A percentile compares a stretch with the other conserved stretches of the same genome.
Evolutionary conservation across 2,113 vertebrate species (phyloP).

Genomic region (Syngnathoides biaculeatus): DNA sequence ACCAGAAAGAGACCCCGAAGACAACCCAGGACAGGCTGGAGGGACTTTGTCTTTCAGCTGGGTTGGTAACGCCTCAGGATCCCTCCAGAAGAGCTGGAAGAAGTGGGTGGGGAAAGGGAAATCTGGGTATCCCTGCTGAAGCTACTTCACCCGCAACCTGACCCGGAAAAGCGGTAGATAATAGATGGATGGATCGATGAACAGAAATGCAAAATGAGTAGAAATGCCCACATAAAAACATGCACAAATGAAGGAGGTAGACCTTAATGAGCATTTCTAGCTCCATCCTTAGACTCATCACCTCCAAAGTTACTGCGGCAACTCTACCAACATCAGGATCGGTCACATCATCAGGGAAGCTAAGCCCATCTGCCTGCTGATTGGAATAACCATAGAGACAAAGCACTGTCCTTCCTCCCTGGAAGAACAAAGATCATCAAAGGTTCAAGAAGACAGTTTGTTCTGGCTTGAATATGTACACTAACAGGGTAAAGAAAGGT

Average conservation of each 20-base stretch:
- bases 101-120: no score
- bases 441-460: neutral
- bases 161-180: no score
- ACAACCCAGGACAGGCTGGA: no score
- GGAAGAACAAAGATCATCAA: constrained; percentile 5
- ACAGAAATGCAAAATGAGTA: neutral
- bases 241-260: neutral
- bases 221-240: neutral
- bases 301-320: constrained; percentile 81
- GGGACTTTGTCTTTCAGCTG: no score
- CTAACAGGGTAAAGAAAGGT: neutral
- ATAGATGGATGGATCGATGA: no score
- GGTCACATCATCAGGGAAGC: constrained; percentile 77
- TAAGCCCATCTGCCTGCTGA: constrained; percentile 81
- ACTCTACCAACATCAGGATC: constrained; percentile 79
- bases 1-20: no score
- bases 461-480: neutral
- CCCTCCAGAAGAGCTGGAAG: no score
- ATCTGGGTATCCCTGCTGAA: no score
- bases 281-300: constrained; percentile 81
- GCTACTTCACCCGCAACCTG: no score
- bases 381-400: constrained; percentile 85
- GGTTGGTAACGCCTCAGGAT: no score
- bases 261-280: constrained; percentile 82
- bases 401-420: constrained; percentile 86